phyloP scores from a whole-genome alignment of 2,113 vertebrate genomes.

The Takifugu flavidus region DNA sequence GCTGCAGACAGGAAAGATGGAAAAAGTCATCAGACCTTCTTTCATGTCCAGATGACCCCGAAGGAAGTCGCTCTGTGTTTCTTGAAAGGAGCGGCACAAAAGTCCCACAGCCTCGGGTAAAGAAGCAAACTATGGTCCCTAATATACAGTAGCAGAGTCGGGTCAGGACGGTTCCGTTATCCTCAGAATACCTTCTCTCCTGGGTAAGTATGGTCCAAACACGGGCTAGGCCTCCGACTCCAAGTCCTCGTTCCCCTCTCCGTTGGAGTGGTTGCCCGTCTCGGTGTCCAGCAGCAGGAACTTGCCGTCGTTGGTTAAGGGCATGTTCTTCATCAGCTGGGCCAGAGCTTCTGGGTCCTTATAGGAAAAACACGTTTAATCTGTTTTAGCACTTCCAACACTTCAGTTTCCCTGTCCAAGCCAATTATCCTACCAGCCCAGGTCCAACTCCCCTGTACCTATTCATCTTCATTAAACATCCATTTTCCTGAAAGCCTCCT shows the following conservation, averaged over 20 bases:
- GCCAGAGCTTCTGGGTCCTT: constrained; percentile 93
- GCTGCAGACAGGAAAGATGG: background rate
- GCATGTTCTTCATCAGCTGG: constrained; percentile 89
- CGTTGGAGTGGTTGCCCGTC: constrained; percentile 60
- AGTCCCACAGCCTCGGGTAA: too few species aligned
- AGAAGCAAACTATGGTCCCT: constrained; percentile 22
- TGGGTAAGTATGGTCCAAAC: background rate
- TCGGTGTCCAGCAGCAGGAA: constrained; percentile 85
- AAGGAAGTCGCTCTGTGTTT: too few species aligned
- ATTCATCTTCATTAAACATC: too few species aligned
- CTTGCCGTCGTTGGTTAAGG: constrained; percentile 89
- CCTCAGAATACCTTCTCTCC: constrained; percentile 11
- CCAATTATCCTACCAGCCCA: background rate
- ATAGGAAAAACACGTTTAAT: background rate
- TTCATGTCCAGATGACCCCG: too few species aligned
- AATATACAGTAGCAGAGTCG: constrained; percentile 38
- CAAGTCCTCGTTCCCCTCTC: constrained; percentile 75
- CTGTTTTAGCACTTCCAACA: too few species aligned
- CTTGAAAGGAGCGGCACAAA: too few species aligned
- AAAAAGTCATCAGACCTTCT: background rate
- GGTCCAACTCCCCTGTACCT: too few species aligned
- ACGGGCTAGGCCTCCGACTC: constrained; percentile 89
- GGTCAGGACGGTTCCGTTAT: constrained; percentile 9
- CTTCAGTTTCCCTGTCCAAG: background rate
- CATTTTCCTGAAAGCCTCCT: too few species aligned